Evolutionary conservation across 1,140 invertebrate genomes (phyloP), one percentile per base, ranked within the genome.

Genomic region (Euwallacea fornicatus): DNA sequence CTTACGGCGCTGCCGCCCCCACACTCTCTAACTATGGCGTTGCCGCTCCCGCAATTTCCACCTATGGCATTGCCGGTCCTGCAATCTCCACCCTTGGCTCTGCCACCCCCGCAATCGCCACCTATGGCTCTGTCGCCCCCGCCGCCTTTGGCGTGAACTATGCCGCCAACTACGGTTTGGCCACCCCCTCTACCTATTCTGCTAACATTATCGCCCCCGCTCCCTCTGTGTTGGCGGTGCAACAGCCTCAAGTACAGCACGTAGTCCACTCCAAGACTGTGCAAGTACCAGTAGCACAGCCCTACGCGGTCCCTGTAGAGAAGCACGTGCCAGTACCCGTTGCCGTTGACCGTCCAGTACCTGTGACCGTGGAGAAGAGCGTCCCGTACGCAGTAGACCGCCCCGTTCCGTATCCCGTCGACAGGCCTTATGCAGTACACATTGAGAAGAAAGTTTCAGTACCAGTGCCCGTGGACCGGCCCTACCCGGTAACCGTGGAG

Each of bases 401-500:
- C 9, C 69, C 69, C 41, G 60, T 64, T 0, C 69, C 69, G 11
- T 50, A 59, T 7, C 53, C 73, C 11, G 68, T 74, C n/a, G 68
- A 74, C 13, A 16, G 60, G 8, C 63, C 73, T 4, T 54, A 56
- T 33, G 63, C 73, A 44, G 70, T 74, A 8, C 66, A 61, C 41
- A 60, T 73, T 62, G 68, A 70, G 42, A 64, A 58, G 55, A 55
- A 68, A 44, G 65, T 74, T 7, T 15, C 44, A 6, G 68, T 71
- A 2, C 68, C 73, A 11, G 54, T 67, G 7, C 58, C 68, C 8
- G 73, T 74, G 11, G 68, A 74, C 13, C 62, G 60, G 13, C 68
- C 73, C 6, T 71, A 71, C 58, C 68, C 73, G 16, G 73, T 74
- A n/a, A 69, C 66, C 15, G 66, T 73, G 58, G 68, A 70, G 58